Evolutionary conservation across 2,888 invertebrate genomes (phyloP).

Genomic region (Graphium colonna): DNA sequence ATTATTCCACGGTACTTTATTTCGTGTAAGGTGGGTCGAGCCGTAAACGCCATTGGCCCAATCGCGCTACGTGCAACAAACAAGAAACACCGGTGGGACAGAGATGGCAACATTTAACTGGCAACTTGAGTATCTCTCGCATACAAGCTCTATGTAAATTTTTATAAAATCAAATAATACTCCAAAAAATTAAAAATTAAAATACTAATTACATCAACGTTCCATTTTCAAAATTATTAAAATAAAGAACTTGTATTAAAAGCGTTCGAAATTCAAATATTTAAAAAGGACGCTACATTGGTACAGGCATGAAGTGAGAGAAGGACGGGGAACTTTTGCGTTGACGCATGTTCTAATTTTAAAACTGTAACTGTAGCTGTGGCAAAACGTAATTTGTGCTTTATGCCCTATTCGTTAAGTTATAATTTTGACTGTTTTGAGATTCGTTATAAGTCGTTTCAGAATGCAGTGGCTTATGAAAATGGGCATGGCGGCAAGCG

Average conservation of each 20-base stretch:
- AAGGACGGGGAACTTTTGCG: conserved; percentile 16
- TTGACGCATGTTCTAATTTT: neutral
- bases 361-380: conserved; percentile 2
- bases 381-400: conserved; percentile 29
- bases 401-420: conserved; percentile 25
- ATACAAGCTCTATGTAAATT: neutral
- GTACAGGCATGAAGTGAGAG: neutral
- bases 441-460: conserved; percentile 36
- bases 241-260: neutral
- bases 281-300: conserved; percentile 6
- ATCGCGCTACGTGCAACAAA: conserved; percentile 73
- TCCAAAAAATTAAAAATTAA: neutral
- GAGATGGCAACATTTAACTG: conserved; percentile 56
- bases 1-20: conserved; percentile 71
- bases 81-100: conserved; percentile 69
- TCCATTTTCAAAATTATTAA: neutral
- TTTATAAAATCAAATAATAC: neutral
- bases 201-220: neutral
- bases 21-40: conserved; percentile 76
- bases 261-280: conserved; percentile 13
- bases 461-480: conserved; percentile 38
- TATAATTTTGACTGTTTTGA: conserved; percentile 27
- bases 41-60: conserved; percentile 77
- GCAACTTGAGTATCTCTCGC: neutral
- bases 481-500: conserved; percentile 77